These are phyloP conservation scores for Andrena dorsata DNA, from an alignment of 2,888 invertebrate species.

Conservation along the genomic window DNA sequence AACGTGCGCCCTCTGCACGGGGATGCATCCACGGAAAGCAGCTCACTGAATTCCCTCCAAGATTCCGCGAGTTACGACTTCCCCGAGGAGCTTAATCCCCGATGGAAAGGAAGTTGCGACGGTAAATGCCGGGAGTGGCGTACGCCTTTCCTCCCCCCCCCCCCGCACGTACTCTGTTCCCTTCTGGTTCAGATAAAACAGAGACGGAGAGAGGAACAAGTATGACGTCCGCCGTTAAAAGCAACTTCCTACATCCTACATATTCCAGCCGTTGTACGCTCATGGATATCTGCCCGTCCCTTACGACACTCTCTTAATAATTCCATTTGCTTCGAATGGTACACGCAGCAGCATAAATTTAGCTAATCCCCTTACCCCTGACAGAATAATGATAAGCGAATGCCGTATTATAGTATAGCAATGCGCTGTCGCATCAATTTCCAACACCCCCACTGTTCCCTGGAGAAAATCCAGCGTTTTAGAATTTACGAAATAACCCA, in stretches of 20 bases:
- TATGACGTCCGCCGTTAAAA: conserved; percentile 14
- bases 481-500: too few species aligned
- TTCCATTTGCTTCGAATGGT: not conserved
- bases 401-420: not conserved
- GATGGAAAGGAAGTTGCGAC: conserved; percentile 53
- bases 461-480: too few species aligned
- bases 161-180: conserved; percentile 9
- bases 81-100: conserved; percentile 54
- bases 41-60: conserved; percentile 50
- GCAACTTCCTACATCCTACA: conserved; percentile 19
- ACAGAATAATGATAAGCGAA: not conserved
- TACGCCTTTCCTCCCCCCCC: conserved; percentile 19
- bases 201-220: not conserved
- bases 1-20: not conserved
- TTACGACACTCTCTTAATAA: conserved; percentile 25
- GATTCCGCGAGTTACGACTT: conserved; percentile 60
- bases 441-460: too few species aligned
- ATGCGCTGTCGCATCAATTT: not conserved
- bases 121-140: conserved; percentile 44
- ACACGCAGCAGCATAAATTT: not conserved
- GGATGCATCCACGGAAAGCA: conserved; percentile 15
- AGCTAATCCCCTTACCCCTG: not conserved
- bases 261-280: conserved; percentile 7
- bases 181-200: conserved; percentile 11
- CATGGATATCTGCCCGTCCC: not conserved